Evolutionary conservation across 2,797 vertebrate species (phyloP), one percentile per base, ranked within the genome.

Genomic region (Aselliscus stoliczkanus): DNA sequence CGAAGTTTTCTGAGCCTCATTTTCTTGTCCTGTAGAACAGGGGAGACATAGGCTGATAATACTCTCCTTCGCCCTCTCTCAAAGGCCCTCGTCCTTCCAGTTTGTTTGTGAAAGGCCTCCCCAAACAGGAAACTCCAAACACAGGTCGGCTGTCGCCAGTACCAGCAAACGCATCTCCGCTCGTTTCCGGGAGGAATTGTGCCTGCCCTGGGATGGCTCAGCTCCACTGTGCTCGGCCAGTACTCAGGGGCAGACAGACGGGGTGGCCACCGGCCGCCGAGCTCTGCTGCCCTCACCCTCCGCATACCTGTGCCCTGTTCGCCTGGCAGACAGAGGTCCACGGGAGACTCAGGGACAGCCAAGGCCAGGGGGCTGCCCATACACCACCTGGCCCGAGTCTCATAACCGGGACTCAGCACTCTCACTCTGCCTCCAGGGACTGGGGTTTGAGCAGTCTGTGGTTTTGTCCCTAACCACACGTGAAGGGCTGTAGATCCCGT

Each of bases 401-500:
- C 10, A 20, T 29, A 69, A 80, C 14, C 60, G 17, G 60, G 15
- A 15, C 42, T n/a, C 5, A 29, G 31, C 2, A 27, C 29, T 15
- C 60, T 20, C 18, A 15, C 29, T 85, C 60, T 88, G 65, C 72
- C 90, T 67, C 62, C 54, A 52, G 83, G 79, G 90, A 89, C 52
- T 10, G 9, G 54, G 39, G 5, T n/a, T 73, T 37, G 47, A 62
- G 80, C 87, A 92, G 80, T 39, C 76, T 4, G 0, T 75, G 56
- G 69, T 94, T 94, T 93, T 73, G 88, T 56, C 93, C 93, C 96
- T 96, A 96, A 94, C 88, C 87, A 84, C 70, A 47, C 81, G 42
- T 31, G 69, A 85, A 96, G 81, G 89, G n/a, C 65, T 80, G 34
- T 75, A 89, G 93, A 83, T 79, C 92, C 93, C 0, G 0, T n/a